Percentiles rank a stretch among this genome's conserved stretches.
These are phyloP conservation scores for Hormiphora californensis DNA, from an alignment of 37 sponge, comb jelly and placozoan species.

Conservation along the genomic window DNA sequence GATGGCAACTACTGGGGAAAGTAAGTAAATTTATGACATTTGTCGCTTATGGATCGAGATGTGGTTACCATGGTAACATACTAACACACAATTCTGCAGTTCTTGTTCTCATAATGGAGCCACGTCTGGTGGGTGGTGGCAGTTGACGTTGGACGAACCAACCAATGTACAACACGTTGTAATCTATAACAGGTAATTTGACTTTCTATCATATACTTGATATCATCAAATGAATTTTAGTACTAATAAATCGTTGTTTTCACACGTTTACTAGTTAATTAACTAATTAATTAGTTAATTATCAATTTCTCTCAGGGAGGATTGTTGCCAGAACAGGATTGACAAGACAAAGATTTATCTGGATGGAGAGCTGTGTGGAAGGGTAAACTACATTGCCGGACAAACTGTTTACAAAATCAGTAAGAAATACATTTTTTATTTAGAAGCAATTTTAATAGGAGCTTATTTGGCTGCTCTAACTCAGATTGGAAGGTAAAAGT, in stretches of 20 bases:
- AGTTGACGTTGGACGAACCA: background rate
- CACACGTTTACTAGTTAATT: too few species aligned
- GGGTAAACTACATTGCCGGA: background rate
- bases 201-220: too few species aligned
- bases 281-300: too few species aligned
- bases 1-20: too few species aligned
- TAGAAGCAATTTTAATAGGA: too few species aligned
- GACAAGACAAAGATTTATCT: background rate
- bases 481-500: too few species aligned
- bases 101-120: background rate
- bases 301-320: too few species aligned
- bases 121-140: background rate
- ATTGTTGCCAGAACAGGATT: background rate
- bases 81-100: background rate
- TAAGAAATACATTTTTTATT: too few species aligned
- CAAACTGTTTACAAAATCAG: background rate
- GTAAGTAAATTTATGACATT: background rate
- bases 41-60: background rate
- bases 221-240: too few species aligned
- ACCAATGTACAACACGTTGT: background rate
- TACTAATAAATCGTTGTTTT: too few species aligned
- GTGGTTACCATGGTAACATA: background rate
- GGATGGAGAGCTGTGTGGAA: background rate
- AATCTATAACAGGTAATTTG: background rate
- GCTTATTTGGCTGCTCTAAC: too few species aligned